Percentiles rank a stretch among this genome's conserved stretches.
These are phyloP conservation scores for Dasypus novemcinctus DNA, from an alignment of 2,113 vertebrate species.

Conservation along the genomic window DNA sequence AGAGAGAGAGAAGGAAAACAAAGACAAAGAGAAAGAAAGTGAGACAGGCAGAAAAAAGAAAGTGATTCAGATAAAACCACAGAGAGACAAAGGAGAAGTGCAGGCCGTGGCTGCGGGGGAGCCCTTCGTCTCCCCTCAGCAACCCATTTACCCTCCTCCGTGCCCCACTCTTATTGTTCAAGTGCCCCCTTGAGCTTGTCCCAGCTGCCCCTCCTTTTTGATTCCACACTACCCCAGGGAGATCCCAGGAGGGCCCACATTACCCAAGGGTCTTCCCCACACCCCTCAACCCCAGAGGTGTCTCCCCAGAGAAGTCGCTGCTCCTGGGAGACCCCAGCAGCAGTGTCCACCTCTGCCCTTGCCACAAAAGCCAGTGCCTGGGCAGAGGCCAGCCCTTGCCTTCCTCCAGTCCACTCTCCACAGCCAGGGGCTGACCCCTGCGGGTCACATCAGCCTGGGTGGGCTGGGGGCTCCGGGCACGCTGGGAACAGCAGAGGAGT, in stretches of 20 bases:
- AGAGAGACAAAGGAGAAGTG: fast-evolving
- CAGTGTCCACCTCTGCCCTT: neutral
- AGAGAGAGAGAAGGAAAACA: neutral
- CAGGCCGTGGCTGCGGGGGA: neutral
- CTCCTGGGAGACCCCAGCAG: neutral
- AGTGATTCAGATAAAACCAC: fast-evolving
- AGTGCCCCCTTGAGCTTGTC: neutral
- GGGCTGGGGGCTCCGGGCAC: neutral
- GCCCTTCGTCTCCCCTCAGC: neutral
- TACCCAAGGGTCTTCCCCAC: fast-evolving
- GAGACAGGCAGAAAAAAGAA: fast-evolving
- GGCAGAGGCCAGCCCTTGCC: neutral
- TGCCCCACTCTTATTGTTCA: neutral
- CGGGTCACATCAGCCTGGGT: neutral
- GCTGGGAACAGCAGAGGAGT: neutral
- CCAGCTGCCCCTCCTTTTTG: neutral
- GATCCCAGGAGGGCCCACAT: neutral
- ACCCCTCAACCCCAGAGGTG: neutral
- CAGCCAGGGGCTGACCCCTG: neutral
- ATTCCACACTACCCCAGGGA: neutral
- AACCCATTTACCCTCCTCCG: fast-evolving
- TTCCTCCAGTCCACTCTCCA: neutral
- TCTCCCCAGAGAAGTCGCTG: neutral
- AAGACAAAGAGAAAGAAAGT: neutral
- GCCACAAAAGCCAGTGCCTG: neutral